These are phyloP conservation scores for Drosophila lacicola DNA, from an alignment of 2,888 invertebrate species.

Conservation along the genomic window DNA sequence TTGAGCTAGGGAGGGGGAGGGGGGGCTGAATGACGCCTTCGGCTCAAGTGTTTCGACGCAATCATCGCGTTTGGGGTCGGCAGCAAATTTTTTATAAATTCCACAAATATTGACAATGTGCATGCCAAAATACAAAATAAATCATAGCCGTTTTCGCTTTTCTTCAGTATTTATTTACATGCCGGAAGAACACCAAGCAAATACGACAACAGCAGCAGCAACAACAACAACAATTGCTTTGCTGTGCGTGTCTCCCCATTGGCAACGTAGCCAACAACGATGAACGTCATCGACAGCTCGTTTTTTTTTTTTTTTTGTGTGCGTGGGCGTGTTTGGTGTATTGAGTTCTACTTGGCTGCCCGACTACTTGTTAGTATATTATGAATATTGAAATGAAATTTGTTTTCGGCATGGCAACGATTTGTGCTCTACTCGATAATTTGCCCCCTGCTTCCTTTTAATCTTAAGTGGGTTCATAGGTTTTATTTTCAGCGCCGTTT, in stretches of 20 bases:
- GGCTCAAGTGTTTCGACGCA: constrained; percentile 43
- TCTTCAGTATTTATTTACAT: constrained; percentile 75
- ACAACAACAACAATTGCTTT: constrained; percentile 30
- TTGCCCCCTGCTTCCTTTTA: constrained; percentile 2
- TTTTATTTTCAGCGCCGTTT: neutral
- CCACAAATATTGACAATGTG: constrained; percentile 78
- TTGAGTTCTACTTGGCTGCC: constrained; percentile 28
- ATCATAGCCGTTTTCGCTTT: constrained; percentile 64
- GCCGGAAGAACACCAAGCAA: constrained; percentile 64
- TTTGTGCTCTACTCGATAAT: constrained; percentile 25
- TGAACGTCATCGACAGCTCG: constrained; percentile 72
- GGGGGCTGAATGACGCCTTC: constrained; percentile 13
- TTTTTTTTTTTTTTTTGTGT: constrained; percentile 13
- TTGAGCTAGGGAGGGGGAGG: constrained; percentile 4
- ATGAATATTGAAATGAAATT: constrained; percentile 54
- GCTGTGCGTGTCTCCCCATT: constrained; percentile 42
- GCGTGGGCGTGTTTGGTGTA: constrained; percentile 23
- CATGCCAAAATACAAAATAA: constrained; percentile 75
- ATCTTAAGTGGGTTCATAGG: neutral
- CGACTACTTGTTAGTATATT: constrained; percentile 36
- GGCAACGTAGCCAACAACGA: constrained; percentile 46
- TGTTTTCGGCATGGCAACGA: constrained; percentile 55
- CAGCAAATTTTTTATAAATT: constrained; percentile 66
- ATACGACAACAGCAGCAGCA: constrained; percentile 44
- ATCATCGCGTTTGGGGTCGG: constrained; percentile 32